Base-by-base conservation (phyloP, 2,113 vertebrate genomes). In the Deroptyus accipitrinus region DNA sequence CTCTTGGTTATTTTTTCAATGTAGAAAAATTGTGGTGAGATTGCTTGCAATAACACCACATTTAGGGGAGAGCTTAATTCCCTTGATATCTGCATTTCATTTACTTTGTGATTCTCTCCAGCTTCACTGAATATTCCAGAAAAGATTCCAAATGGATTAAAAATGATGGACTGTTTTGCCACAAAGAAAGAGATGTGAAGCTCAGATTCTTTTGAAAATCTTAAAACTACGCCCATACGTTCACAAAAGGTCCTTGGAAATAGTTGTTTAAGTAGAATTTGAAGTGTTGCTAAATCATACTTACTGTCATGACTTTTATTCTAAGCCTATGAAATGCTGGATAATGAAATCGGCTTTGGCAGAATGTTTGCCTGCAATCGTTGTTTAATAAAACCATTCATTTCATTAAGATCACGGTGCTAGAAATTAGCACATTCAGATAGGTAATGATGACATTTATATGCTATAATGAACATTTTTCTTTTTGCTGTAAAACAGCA, bases 371-470 rank as follows among this genome's bases (percentile, higher is more conserved):
- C 61, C 64, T 90, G 46, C 67, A 86, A 52, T 83, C 20, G 35
- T 63, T 88, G 22, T 76, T 94, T 83, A 77, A 52, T 33, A 76
- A 76, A 95, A 83, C n/a, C 16, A n/a, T 62, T 88, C 10, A 72
- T 83, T 94, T 94, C n/a, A 78, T 88, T 51, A 83, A 78, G 37
- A 57, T 93, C 72, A 83, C 23, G 30, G 76, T 64, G 35, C 37
- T 59, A 75, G 59, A 83, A 86, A 86, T 83, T 33, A 81, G 51
- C 80, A 67, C 54, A 59, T 63, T 97, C 11, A 25, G 33, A 17
- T 86, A 76, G 63, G 70, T 77, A 95, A 92, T 51, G 31, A 51
- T 87, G 83, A 92, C 28, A 37, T 86, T 93, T 92, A 37, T 64
- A 17, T 81, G 28, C 49, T 80, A 4, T 41, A 37, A 80, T 37